Evolutionary conservation across 2,888 invertebrate species (phyloP).

Genomic region (Pristionchus fissidentatus): DNA sequence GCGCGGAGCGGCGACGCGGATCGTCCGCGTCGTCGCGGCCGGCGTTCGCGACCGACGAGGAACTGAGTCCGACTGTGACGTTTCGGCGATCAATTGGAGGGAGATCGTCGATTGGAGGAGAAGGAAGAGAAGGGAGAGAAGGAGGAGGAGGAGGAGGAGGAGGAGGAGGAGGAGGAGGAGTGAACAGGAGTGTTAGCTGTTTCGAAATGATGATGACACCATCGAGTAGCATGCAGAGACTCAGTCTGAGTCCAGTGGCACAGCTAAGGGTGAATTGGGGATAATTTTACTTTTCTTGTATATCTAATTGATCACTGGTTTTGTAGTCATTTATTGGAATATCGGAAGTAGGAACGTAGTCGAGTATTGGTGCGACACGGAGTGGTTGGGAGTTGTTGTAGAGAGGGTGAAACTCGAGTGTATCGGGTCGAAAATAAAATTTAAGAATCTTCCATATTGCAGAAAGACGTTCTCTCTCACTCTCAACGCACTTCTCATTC

Average conservation of each 20-base stretch:
- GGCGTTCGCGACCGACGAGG: not conserved
- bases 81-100: not conserved
- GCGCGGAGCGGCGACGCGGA: conserved; percentile 52
- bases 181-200: conserved; percentile 54
- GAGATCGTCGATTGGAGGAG: too few species aligned
- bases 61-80: not conserved
- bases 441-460: conserved; percentile 44
- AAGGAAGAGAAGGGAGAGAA: not conserved
- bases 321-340: not conserved
- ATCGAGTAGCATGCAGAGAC: conserved; percentile 6
- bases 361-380: not conserved
- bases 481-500: conserved; percentile 50
- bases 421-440: not conserved
- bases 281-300: not conserved
- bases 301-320: not conserved
- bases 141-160: conserved; percentile 16
- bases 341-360: not conserved
- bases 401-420: not conserved
- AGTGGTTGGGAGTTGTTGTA: not conserved
- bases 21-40: not conserved
- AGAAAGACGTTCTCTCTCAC: conserved; percentile 59
- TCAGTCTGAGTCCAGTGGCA: conserved; percentile 54
- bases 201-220: conserved; percentile 49
- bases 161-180: conserved; percentile 9
- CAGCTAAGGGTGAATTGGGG: conserved; percentile 51